Evolutionary conservation across 2,888 invertebrate species (phyloP).

Genomic region (Ichneumon xanthorius): DNA sequence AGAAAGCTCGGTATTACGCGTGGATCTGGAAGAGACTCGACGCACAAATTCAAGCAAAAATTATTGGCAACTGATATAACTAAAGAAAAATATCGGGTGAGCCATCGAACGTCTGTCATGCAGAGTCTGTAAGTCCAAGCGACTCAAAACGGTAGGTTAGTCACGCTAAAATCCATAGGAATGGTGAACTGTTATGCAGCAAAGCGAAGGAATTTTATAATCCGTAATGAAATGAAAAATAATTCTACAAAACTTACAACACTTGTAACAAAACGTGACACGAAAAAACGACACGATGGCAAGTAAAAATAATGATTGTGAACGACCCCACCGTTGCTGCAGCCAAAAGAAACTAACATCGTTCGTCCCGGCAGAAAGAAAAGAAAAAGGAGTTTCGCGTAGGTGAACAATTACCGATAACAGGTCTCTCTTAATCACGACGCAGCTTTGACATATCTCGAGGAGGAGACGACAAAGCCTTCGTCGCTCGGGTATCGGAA

Average conservation of each 20-base stretch:
- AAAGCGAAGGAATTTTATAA: too few species aligned
- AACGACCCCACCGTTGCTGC: background rate
- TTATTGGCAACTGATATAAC: too few species aligned
- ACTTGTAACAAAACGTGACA: background rate
- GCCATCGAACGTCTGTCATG: too few species aligned
- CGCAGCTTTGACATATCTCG: constrained; percentile 2
- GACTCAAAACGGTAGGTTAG: too few species aligned
- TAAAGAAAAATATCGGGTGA: too few species aligned
- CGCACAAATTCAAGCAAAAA: too few species aligned
- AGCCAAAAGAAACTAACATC: background rate
- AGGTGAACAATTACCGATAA: constrained; percentile 10
- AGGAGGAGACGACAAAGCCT: constrained; percentile 15
- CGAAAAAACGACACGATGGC: background rate
- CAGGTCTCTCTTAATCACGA: constrained; percentile 11
- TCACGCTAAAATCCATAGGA: too few species aligned
- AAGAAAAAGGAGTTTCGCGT: background rate
- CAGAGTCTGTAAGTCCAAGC: too few species aligned
- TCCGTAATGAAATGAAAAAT: too few species aligned
- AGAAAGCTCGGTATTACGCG: too few species aligned
- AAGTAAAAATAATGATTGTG: background rate
- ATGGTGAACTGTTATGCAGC: too few species aligned
- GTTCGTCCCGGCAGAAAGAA: background rate
- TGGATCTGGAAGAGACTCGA: too few species aligned
- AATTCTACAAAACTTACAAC: background rate
- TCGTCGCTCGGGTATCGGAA: background rate